A percentile compares a stretch with the other conserved stretches of the same genome.
These are phyloP conservation scores for Genyomyrus donnyi DNA, from an alignment of 2,113 vertebrate species.

Conservation along the genomic window DNA sequence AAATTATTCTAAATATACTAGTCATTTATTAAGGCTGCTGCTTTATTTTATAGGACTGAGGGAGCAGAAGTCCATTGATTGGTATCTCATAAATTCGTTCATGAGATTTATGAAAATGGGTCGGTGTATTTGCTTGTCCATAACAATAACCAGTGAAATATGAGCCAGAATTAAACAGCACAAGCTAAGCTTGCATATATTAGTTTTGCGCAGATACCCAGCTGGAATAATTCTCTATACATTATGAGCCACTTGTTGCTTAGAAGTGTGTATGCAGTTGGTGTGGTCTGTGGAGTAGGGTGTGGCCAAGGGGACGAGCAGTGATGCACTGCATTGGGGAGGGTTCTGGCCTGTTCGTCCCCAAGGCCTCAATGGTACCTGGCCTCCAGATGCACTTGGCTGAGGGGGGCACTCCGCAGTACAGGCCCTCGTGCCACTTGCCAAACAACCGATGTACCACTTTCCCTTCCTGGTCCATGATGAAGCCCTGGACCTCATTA, in stretches of 20 bases:
- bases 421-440: slow-evolving; percentile 96
- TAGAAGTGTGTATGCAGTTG: not conserved
- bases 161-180: not conserved
- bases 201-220: not conserved
- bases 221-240: not conserved
- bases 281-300: not conserved
- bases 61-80: not conserved
- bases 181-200: not conserved
- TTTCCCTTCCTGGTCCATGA: slow-evolving; percentile 96
- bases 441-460: slow-evolving; percentile 92
- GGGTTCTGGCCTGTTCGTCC: not conserved
- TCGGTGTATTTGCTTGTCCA: not conserved
- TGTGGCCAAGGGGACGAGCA: not conserved
- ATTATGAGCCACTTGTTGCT: not conserved
- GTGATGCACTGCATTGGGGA: not conserved
- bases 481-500: slow-evolving; percentile 91
- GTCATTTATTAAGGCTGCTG: not conserved
- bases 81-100: not conserved
- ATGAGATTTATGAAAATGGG: not conserved
- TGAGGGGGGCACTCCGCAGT: slow-evolving; percentile 87
- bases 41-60: not conserved
- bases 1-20: not conserved
- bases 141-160: not conserved
- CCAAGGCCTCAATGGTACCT: slow-evolving; percentile 54
- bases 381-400: slow-evolving; percentile 97